These are phyloP conservation scores for Synchiropus splendidus DNA, from an alignment of 2,113 vertebrate genomes.

Conservation along the genomic window DNA sequence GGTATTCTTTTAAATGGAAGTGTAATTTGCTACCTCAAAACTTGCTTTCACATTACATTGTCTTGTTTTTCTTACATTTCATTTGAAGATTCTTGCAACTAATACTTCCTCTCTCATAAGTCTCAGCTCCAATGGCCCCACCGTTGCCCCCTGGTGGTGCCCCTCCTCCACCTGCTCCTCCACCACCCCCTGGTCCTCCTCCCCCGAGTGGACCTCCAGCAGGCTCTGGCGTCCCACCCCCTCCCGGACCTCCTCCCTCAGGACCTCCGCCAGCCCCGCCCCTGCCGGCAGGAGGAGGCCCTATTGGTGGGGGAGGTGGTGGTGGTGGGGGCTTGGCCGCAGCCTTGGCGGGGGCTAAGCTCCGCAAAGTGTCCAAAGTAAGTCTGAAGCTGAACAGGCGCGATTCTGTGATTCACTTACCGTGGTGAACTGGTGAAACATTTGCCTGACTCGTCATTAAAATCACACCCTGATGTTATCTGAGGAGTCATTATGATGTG, in stretches of 20 bases:
- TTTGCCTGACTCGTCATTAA: no score
- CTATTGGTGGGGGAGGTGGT: conserved; percentile 44
- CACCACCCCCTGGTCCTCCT: conserved; percentile 63
- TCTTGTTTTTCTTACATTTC: no score
- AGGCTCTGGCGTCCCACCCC: conserved; percentile 60
- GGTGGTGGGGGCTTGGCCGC: conserved; percentile 68
- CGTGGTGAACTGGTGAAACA: no score
- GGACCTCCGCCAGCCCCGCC: conserved; percentile 69
- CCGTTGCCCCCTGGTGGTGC: conserved; percentile 36
- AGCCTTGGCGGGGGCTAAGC: conserved; percentile 79
- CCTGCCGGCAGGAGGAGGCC: conserved; percentile 58
- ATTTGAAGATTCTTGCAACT: not conserved
- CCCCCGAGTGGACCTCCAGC: not conserved
- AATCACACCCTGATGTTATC: no score
- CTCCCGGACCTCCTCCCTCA: conserved; percentile 61
- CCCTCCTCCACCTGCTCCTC: conserved; percentile 50
- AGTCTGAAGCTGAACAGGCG: conserved; percentile 6
- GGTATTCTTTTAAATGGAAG: no score
- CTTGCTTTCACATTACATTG: no score
- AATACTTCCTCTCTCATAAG: conserved; percentile 9
- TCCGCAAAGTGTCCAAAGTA: conserved; percentile 80
- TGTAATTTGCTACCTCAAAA: no score
- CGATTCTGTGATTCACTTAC: no score
- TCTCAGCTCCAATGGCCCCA: conserved; percentile 42
- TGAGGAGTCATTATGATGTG: no score